These are phyloP conservation scores for Diorhabda sublineata DNA, from an alignment of 1,140 invertebrate genomes.

Conservation along the genomic window DNA sequence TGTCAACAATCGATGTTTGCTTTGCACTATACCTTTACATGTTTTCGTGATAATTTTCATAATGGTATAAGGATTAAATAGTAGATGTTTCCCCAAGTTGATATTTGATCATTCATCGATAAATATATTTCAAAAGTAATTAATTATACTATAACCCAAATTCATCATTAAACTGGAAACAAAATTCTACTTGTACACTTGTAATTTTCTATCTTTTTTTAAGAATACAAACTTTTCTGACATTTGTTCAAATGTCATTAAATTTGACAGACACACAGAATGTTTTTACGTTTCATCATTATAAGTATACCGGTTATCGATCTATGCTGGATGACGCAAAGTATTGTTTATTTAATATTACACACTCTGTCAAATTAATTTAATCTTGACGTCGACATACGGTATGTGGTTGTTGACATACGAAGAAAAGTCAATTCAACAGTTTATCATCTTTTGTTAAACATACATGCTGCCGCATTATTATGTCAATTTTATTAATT, in stretches of 20 bases:
- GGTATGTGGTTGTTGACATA: no score
- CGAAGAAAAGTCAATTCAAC: no score
- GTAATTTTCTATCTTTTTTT: not conserved
- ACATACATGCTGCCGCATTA: no score
- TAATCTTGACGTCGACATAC: no score
- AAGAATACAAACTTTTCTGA: not conserved
- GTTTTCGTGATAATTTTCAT: conserved; percentile 15
- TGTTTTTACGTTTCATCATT: no score
- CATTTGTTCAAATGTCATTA: not conserved
- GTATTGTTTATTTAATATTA: no score
- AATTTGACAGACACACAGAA: no score
- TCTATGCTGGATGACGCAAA: no score
- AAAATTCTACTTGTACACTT: not conserved
- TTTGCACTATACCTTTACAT: conserved; percentile 26
- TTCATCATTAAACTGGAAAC: not conserved
- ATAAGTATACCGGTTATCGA: no score
- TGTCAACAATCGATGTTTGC: conserved; percentile 30
- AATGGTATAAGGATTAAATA: conserved; percentile 13
- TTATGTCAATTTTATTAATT: no score
- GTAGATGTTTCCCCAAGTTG: not conserved
- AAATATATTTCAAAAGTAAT: not conserved
- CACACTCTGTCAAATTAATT: no score
- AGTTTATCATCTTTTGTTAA: no score
- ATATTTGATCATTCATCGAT: not conserved
- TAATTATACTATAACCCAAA: not conserved